Evolutionary conservation across 2,113 vertebrate genomes (phyloP).

Genomic region (Cebus imitator): DNA sequence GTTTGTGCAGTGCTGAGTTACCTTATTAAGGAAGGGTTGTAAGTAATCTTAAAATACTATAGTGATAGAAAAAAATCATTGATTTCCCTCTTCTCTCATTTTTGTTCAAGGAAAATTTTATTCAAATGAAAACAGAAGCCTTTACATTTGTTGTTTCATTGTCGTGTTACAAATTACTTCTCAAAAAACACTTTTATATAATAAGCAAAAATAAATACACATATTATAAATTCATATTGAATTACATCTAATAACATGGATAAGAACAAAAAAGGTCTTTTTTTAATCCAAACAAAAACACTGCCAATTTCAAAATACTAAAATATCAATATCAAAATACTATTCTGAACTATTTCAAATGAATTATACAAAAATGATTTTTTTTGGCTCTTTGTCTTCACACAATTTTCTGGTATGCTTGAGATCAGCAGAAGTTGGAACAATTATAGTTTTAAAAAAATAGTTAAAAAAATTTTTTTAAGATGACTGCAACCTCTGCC

Average conservation of each 20-base stretch:
- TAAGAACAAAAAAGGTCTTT: not conserved
- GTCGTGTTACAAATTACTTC: not conserved
- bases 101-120: not conserved
- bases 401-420: not conserved
- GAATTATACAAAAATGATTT: not conserved
- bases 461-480: no score
- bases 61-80: not conserved
- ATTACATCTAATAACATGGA: not conserved
- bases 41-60: not conserved
- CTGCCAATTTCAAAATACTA: not conserved
- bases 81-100: not conserved
- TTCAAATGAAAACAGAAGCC: not conserved
- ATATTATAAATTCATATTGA: not conserved
- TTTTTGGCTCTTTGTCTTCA: not conserved
- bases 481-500: no score
- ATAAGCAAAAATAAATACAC: not conserved
- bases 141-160: not conserved
- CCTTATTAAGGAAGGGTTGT: not conserved
- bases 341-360: not conserved
- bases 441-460: not conserved
- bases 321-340: not conserved
- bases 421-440: not conserved
- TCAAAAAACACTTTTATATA: not conserved
- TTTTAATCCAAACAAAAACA: not conserved
- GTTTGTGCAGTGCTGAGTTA: not conserved